phyloP scores from a whole-genome alignment of 2,113 vertebrate genomes.

The Corydoras maculifer region DNA sequence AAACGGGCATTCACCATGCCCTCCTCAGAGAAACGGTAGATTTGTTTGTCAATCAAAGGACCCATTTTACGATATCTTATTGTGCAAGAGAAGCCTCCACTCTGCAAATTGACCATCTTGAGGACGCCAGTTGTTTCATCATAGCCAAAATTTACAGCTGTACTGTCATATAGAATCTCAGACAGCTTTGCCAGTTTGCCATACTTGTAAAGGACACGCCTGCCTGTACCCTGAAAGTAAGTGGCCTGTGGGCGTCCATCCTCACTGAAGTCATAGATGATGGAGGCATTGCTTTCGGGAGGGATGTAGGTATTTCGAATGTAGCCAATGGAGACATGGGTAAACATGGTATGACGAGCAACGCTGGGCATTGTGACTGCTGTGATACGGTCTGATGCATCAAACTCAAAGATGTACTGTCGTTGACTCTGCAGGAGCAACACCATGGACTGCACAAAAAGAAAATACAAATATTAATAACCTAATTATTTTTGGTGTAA shows the following conservation, averaged over 20 bases:
- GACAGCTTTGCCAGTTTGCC: conserved; percentile 92
- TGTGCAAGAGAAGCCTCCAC: conserved; percentile 92
- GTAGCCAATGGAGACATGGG: conserved; percentile 92
- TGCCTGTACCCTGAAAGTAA: conserved; percentile 83
- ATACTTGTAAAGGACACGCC: conserved; percentile 95
- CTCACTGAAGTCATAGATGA: conserved; percentile 93
- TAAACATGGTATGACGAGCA: conserved; percentile 94
- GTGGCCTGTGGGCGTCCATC: conserved; percentile 87
- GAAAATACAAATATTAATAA: conserved; percentile 4
- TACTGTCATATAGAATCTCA: conserved; percentile 93
- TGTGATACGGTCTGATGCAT: conserved; percentile 81
- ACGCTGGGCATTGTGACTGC: conserved; percentile 98
- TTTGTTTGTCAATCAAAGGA: conserved; percentile 93
- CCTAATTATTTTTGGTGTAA: no score
- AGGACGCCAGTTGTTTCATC: conserved; percentile 92
- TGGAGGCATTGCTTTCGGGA: conserved; percentile 91
- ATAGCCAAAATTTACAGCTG: conserved; percentile 89
- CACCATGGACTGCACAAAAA: conserved; percentile 83
- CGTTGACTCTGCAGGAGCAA: conserved; percentile 93
- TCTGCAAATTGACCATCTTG: conserved; percentile 97
- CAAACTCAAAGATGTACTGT: conserved; percentile 96
- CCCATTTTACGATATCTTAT: conserved; percentile 96
- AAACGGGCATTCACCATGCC: conserved; percentile 98
- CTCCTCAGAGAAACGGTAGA: conserved; percentile 95
- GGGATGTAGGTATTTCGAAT: conserved; percentile 95